Percentiles rank a stretch among this genome's conserved stretches.
These are phyloP conservation scores for Temnothorax curvispinosus DNA, from an alignment of 1,140 invertebrate genomes.

Conservation along the genomic window DNA sequence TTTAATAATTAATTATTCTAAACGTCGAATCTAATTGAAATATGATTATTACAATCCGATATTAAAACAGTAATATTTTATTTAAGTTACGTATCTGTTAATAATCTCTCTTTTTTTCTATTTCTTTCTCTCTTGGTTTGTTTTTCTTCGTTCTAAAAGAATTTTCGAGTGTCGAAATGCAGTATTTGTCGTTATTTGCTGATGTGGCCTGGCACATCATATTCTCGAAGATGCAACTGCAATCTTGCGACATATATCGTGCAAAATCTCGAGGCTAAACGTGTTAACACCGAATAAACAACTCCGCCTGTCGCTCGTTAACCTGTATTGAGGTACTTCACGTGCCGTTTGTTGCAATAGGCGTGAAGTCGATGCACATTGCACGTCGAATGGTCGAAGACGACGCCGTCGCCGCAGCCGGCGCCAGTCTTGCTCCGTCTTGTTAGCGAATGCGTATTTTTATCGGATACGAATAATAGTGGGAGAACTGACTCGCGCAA, in stretches of 20 bases:
- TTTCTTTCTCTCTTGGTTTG: neutral
- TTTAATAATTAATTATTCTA: neutral
- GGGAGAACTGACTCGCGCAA: neutral
- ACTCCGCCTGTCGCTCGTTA: constrained; percentile 16
- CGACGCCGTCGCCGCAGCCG: neutral
- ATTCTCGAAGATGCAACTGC: neutral
- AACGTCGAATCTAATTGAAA: neutral
- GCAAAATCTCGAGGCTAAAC: constrained; percentile 21
- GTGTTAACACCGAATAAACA: constrained; percentile 1
- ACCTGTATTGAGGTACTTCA: constrained; percentile 19
- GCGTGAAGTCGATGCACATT: neutral
- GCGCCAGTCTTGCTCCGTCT: constrained; percentile 30
- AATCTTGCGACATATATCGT: neutral
- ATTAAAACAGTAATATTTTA: neutral
- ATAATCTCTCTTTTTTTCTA: neutral
- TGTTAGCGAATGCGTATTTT: constrained; percentile 9
- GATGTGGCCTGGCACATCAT: no score
- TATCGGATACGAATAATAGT: constrained; percentile 29
- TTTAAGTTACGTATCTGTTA: neutral
- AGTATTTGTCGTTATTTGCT: neutral
- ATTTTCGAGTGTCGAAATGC: neutral
- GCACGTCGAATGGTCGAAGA: neutral
- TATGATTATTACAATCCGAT: neutral
- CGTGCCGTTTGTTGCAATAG: constrained; percentile 9
- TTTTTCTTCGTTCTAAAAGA: neutral